A percentile compares a stretch with the other conserved stretches of the same genome.
Evolutionary conservation across 2,113 vertebrate genomes (phyloP).

Genomic region (Corythornis cristatus): DNA sequence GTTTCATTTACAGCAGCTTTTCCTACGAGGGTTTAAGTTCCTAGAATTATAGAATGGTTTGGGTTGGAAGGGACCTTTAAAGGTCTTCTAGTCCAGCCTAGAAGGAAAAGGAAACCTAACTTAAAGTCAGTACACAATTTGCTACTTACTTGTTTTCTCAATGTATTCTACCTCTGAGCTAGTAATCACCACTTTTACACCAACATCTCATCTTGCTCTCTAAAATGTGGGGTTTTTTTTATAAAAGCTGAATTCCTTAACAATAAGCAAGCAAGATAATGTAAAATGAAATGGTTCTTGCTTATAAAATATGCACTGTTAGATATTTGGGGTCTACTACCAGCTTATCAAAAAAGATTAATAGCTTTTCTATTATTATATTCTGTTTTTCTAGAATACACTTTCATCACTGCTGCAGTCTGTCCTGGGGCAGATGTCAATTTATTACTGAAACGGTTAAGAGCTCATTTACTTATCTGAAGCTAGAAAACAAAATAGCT

Average conservation of each 20-base stretch:
- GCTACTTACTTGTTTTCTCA: not conserved
- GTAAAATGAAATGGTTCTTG: not conserved
- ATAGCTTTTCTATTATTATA: not conserved
- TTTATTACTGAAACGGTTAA: not conserved
- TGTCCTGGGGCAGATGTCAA: not conserved
- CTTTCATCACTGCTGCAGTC: not conserved
- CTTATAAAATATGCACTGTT: not conserved
- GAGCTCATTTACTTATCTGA: not conserved
- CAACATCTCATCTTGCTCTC: not conserved
- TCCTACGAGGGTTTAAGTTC: not conserved
- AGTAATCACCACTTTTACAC: not conserved
- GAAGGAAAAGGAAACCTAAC: not conserved
- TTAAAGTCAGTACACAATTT: not conserved
- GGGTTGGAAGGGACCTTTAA: not conserved
- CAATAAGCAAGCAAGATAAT: not conserved
- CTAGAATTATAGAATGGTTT: not conserved
- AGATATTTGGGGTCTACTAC: not conserved
- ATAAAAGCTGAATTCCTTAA: not conserved
- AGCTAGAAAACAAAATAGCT: not conserved
- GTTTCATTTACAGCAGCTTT: not conserved
- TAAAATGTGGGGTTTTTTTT: not conserved
- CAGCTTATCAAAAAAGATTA: not conserved
- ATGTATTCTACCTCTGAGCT: not conserved
- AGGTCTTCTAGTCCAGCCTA: not conserved
- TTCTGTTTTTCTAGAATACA: not conserved